Percentiles rank a stretch among this genome's conserved stretches.
phyloP scores from a whole-genome alignment of 1,140 invertebrate genomes.

The Hirudo medicinalis region DNA sequence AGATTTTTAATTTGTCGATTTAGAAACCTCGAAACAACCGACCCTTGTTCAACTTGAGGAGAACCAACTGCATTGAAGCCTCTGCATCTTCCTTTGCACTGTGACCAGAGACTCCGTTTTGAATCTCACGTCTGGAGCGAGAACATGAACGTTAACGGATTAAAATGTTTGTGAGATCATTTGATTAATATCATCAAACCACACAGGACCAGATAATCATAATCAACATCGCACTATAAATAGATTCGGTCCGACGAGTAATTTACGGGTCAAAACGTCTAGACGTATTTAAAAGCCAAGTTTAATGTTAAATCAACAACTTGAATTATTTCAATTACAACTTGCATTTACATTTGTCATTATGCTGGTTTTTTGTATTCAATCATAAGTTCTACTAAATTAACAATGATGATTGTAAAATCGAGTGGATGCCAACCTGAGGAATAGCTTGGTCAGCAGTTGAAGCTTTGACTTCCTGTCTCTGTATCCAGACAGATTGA shows the following conservation, averaged over 20 bases:
- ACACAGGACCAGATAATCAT: no score
- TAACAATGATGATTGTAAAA: background rate
- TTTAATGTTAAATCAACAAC: no score
- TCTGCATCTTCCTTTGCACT: background rate
- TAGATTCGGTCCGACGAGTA: no score
- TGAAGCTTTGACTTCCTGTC: conserved; percentile 1
- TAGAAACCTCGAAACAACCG: background rate
- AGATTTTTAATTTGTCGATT: no score
- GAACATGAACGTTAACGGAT: background rate
- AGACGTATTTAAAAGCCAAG: no score
- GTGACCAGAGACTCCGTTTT: background rate
- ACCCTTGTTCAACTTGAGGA: background rate
- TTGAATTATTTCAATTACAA: no score
- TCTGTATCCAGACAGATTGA: background rate
- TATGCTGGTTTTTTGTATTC: background rate
- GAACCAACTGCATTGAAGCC: background rate
- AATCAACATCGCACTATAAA: no score
- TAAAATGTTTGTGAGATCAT: no score
- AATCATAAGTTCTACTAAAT: background rate
- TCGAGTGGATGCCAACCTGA: background rate
- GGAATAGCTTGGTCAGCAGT: background rate
- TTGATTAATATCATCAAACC: no score
- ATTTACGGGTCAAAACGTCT: no score
- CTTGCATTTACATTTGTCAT: background rate
- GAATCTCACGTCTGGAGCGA: background rate